Evolutionary conservation across 2,888 invertebrate genomes (phyloP), one percentile per base, ranked within the genome.

Genomic region (Cerceris ruficornis): DNA sequence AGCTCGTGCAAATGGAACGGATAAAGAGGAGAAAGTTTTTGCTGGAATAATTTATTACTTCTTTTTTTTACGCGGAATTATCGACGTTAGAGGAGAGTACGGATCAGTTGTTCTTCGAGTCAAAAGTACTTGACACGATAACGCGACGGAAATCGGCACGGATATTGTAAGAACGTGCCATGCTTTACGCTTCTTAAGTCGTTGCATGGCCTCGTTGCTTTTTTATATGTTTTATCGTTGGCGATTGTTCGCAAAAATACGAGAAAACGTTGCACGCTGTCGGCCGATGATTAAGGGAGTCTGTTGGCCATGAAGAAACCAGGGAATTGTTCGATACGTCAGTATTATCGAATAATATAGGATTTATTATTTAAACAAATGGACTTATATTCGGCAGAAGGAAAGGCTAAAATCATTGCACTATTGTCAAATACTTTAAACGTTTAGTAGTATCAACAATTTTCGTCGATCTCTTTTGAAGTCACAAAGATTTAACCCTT

Each of bases 101-200:
- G 4, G 4, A 28, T 28, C 2, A 50, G n/a, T 61, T 66, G 50
- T 14, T 70, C 81, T 75, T 77, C 57, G 52, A 65, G 69, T 46
- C 41, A 13, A 28, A 66, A 75, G 78, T 78, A 73, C 79, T 73
- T 77, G 79, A 80, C 77, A 77, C 70, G 75, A 72, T 72, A 80
- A 75, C 75, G 69, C 17, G 75, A 58, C 58, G 75, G 79, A 81
- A 78, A 81, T 79, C 69, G 69, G 54, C 73, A 50, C 55, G 52
- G 46, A 58, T 68, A 28, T 9, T 11, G 71, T 67, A 60, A 65
- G 28, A 72, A 77, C 72, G 60, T 66, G 69, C 58, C 79, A 81
- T 67, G 77, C 70, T 83, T 81, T 67, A 80, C 80, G 83, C 81
- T 71, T 52, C 67, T 78, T 77, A 75, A 74, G 55, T 55, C 71